Conservation (phyloP, 2,113 vertebrate species). For the Phyllopteryx taeniolatus region DNA sequence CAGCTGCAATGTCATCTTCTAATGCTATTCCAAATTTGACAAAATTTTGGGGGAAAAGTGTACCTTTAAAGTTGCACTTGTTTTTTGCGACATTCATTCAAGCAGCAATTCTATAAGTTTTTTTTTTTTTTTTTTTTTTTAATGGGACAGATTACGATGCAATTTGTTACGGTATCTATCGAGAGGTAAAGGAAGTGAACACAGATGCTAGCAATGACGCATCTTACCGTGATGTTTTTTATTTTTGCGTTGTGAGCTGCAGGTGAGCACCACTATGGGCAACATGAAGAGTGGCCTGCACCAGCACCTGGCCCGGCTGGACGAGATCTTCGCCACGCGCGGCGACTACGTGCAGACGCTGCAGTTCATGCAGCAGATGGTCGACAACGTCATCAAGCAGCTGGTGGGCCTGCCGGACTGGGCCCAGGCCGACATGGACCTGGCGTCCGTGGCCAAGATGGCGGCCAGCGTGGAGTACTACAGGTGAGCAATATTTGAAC, state of each 20-base stretch:
- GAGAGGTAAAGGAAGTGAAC: too few species aligned
- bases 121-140: too few species aligned
- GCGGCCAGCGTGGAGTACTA: constrained; percentile 82
- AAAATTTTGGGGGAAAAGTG: too few species aligned
- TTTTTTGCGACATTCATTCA: too few species aligned
- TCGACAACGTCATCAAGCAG: constrained; percentile 76
- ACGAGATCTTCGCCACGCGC: constrained; percentile 84
- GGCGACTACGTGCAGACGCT: constrained; percentile 86
- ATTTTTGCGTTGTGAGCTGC: constrained; percentile 1
- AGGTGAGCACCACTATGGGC: constrained; percentile 80
- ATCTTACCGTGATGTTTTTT: not conserved
- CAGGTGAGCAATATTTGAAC: constrained; percentile 71
- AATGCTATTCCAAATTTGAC: too few species aligned
- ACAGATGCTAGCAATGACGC: too few species aligned
- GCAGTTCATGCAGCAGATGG: constrained; percentile 85
- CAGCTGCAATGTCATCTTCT: too few species aligned
- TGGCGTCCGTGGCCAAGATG: constrained; percentile 72
- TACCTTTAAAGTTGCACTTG: too few species aligned
- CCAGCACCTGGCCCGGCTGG: constrained; percentile 81
- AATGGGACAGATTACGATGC: too few species aligned
- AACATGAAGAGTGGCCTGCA: constrained; percentile 81
- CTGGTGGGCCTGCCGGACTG: constrained; percentile 83
- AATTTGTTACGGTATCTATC: too few species aligned
- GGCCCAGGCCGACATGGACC: constrained; percentile 71
- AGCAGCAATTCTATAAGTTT: too few species aligned